phyloP scores from a whole-genome alignment of 2,888 invertebrate genomes.

The Cataglyphis rosenhaueri region DNA sequence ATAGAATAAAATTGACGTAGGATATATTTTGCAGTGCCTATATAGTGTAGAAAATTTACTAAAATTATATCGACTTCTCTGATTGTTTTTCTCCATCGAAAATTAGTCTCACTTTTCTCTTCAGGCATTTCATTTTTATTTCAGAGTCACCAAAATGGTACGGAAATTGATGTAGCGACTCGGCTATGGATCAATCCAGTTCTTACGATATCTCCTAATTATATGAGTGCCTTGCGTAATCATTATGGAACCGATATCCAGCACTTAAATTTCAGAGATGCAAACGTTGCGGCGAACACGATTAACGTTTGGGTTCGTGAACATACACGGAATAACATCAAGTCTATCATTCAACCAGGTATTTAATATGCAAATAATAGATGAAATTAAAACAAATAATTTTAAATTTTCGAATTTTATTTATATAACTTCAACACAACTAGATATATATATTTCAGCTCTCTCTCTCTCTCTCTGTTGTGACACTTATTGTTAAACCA shows the following conservation, averaged over 20 bases:
- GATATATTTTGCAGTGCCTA: neutral
- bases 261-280: conserved; percentile 86
- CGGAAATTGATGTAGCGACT: conserved; percentile 75
- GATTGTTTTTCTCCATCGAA: neutral
- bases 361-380: conserved; percentile 64
- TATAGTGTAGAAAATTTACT: neutral
- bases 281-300: conserved; percentile 82
- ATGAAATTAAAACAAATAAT: neutral
- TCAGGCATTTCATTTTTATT: conserved; percentile 21
- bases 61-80: neutral
- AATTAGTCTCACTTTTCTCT: neutral
- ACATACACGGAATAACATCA: conserved; percentile 87
- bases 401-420: neutral
- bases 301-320: conserved; percentile 89
- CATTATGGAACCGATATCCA: conserved; percentile 87
- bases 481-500: too few species aligned
- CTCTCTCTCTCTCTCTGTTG: neutral
- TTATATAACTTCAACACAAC: too few species aligned
- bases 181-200: conserved; percentile 76
- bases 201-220: conserved; percentile 83
- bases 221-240: conserved; percentile 84
- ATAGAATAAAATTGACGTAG: neutral
- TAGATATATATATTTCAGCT: neutral
- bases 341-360: conserved; percentile 87
- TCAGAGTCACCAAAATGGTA: conserved; percentile 71